Evolutionary conservation across 92 coral and sea anemone genomes (phyloP).

Genomic region (Plumapathes pennacea): DNA sequence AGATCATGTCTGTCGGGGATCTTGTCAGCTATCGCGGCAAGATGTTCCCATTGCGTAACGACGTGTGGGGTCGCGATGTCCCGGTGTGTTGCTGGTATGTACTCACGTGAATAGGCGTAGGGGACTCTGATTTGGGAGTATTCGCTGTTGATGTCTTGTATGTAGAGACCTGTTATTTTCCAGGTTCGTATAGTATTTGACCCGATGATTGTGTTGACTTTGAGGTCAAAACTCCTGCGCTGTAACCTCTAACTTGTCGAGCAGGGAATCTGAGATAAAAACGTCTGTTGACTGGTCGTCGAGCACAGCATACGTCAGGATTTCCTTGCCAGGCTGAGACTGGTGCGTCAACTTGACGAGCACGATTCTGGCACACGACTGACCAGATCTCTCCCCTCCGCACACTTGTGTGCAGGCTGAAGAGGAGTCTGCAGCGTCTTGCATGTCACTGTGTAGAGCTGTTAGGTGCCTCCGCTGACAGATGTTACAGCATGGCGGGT

Average conservation of each 20-base stretch:
- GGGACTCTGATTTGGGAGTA: too few species aligned
- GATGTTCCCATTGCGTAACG: conserved; percentile 54
- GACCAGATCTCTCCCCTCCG: conserved; percentile 38
- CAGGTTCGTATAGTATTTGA: too few species aligned
- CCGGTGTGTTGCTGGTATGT: conserved; percentile 35
- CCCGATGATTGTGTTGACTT: too few species aligned
- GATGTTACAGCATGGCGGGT: conserved; percentile 16
- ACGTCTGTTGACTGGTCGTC: too few species aligned
- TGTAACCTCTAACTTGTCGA: too few species aligned
- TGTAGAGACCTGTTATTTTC: too few species aligned
- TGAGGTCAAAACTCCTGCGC: too few species aligned
- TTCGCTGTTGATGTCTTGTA: too few species aligned
- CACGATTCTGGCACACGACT: conserved; percentile 66
- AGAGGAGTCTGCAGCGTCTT: conserved; percentile 17
- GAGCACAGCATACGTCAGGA: too few species aligned
- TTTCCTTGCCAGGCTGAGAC: conserved; percentile 4
- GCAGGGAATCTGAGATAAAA: too few species aligned
- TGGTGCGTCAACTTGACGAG: conserved; percentile 29
- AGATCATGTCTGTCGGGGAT: conserved; percentile 43
- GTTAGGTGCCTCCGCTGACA: conserved; percentile 49
- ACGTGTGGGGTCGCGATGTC: conserved; percentile 62
- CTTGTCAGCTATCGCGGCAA: conserved; percentile 30
- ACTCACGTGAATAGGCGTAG: too few species aligned
- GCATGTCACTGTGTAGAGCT: conserved; percentile 24
- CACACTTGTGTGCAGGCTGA: conserved; percentile 64